Conservation (phyloP, 2,797 vertebrate genomes). For the Pelodytes ibericus region DNA sequence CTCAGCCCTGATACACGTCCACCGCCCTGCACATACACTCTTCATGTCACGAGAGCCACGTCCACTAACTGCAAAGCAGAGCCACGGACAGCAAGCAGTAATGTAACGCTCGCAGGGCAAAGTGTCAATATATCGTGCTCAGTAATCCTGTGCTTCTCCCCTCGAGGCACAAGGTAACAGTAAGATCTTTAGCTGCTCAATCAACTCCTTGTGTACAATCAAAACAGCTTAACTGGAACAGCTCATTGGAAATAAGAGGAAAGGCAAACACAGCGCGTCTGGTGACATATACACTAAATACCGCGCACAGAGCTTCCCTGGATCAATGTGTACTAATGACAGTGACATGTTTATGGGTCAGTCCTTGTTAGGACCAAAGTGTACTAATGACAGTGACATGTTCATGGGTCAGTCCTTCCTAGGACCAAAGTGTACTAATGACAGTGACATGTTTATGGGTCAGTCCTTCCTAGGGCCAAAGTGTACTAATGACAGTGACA, state of each 20-base stretch:
- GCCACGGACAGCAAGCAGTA: not conserved
- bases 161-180: constrained; percentile 6
- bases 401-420: too few species aligned
- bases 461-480: too few species aligned
- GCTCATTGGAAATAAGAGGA: not conserved
- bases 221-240: not conserved
- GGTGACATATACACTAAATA: not conserved
- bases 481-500: too few species aligned
- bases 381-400: too few species aligned
- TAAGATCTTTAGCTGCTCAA: constrained; percentile 22
- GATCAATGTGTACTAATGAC: too few species aligned
- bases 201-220: constrained; percentile 28
- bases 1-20: not conserved
- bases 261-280: not conserved
- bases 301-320: too few species aligned
- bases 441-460: too few species aligned
- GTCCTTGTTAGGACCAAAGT: too few species aligned
- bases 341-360: too few species aligned
- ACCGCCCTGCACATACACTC: not conserved
- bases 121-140: not conserved
- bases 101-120: not conserved
- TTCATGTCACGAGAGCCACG: too few species aligned
- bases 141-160: constrained; percentile 17
- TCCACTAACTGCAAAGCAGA: too few species aligned
- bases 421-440: too few species aligned